Base-by-base conservation (phyloP, 2,797 vertebrate species). In the Propithecus perrieri region DNA sequence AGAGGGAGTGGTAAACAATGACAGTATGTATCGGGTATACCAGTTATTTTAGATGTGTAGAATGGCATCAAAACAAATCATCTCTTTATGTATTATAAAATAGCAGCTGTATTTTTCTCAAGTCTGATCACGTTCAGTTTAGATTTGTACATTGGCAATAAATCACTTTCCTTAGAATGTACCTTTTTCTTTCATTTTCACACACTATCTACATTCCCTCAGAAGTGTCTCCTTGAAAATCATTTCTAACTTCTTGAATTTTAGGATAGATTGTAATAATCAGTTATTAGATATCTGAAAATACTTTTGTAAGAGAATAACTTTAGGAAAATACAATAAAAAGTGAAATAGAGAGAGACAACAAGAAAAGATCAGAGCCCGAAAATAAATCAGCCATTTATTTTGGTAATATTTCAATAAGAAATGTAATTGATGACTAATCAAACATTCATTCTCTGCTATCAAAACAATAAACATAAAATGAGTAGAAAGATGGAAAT, bases 221-320 rank as follows among this genome's bases (percentile, higher is more conserved):
- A 57, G 38, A 86, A 91, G 67, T 65, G n/a, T 20, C 87, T 97
- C 63, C 48, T 89, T 96, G 86, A 98, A 96, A 98, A 97, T 96
- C 24, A 96, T 89, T 97, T 85, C 61, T 7, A 83, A 84, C 38
- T 90, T 85, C 15, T 94, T 92, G 50, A 95, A 85, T 97, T 95
- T 96, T 67, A 71, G 53, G 26, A 83, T 48, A 84, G 50, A 65
- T 93, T 85, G 1, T 63, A 83, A 92, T 97, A 97, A 98, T 97
- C 50, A 67, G 20, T 28, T 96, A 30, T 69, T 84, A 74, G 50
- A 0, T 95, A 88, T 95, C 67, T 79, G 74, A 97, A 97, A 95
- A 92, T n/a, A 87, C 20, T 22, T 89, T 28, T 79, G 75, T 4
- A 65, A 91, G 14, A 55, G 17, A 94, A 88, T 48, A 72, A 50